These are phyloP conservation scores for Caenorhabditis japonica DNA, from an alignment of 2,888 invertebrate species.

Conservation along the genomic window DNA sequence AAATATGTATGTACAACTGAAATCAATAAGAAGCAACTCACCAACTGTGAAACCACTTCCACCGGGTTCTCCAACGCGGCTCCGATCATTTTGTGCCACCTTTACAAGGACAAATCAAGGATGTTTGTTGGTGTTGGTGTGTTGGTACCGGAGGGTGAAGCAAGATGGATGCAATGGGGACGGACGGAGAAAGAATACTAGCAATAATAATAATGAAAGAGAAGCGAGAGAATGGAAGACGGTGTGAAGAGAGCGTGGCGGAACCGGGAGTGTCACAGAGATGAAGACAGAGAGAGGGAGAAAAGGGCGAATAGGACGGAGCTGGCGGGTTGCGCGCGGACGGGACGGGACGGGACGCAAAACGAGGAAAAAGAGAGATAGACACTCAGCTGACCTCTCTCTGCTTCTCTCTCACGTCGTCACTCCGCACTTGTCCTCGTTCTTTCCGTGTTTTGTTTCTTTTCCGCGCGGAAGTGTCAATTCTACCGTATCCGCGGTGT, in stretches of 20 bases:
- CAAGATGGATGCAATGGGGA: constrained; percentile 5
- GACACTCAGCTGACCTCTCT: constrained; percentile 40
- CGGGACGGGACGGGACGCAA: background rate
- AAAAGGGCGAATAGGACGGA: background rate
- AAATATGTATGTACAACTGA: too few relatives aligned
- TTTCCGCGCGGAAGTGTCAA: constrained; percentile 45
- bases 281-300: background rate
- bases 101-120: background rate
- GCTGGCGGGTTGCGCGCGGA: background rate
- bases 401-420: constrained; percentile 23
- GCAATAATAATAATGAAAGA: constrained; percentile 33
- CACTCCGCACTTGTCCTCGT: too few relatives aligned
- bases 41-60: constrained; percentile 22
- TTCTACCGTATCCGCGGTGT: too few relatives aligned
- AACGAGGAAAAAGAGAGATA: constrained; percentile 17
- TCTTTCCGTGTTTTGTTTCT: background rate
- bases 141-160: background rate
- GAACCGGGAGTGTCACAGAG: background rate
- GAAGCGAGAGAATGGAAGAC: background rate
- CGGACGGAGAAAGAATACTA: background rate
- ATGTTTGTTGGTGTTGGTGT: too few relatives aligned
- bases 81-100: constrained; percentile 33
- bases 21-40: constrained; percentile 11
- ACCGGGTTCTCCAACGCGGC: constrained; percentile 36
- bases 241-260: background rate